A percentile compares a stretch with the other conserved stretches of the same genome.
phyloP scores from a whole-genome alignment of 2,113 vertebrate genomes.

The Spheniscus mendiculus region DNA sequence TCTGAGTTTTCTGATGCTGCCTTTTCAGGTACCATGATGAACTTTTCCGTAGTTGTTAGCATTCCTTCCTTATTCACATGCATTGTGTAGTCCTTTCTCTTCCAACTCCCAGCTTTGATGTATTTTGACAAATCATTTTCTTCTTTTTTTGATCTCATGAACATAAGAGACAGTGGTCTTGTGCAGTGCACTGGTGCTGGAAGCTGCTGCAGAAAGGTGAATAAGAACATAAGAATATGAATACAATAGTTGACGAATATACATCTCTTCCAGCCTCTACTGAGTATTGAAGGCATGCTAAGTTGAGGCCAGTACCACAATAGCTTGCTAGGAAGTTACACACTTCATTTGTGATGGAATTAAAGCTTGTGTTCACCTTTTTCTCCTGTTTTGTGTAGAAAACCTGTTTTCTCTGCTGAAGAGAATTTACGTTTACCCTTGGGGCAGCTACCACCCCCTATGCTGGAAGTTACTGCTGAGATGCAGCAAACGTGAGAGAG shows the following conservation, averaged over 20 bases:
- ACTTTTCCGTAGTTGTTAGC: background rate
- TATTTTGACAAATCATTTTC: background rate
- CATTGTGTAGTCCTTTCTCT: background rate
- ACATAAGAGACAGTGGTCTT: background rate
- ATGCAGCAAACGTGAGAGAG: background rate
- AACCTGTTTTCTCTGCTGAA: background rate
- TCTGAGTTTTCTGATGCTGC: background rate
- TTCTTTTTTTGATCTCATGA: background rate
- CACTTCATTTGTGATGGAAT: background rate
- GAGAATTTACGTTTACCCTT: background rate
- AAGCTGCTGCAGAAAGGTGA: background rate
- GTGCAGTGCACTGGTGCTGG: background rate
- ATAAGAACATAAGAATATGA: background rate
- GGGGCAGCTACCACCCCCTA: accelerated
- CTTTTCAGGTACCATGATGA: background rate
- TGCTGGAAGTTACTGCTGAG: background rate
- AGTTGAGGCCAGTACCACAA: background rate
- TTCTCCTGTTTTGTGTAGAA: background rate
- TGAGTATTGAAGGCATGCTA: background rate
- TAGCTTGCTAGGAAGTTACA: background rate
- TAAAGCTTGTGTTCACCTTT: background rate
- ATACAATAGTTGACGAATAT: background rate
- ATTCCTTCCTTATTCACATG: background rate
- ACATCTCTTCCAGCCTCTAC: background rate
- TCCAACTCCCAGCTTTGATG: background rate